These are phyloP conservation scores for Pogonophryne albipinna DNA, from an alignment of 2,797 vertebrate genomes.

Conservation along the genomic window DNA sequence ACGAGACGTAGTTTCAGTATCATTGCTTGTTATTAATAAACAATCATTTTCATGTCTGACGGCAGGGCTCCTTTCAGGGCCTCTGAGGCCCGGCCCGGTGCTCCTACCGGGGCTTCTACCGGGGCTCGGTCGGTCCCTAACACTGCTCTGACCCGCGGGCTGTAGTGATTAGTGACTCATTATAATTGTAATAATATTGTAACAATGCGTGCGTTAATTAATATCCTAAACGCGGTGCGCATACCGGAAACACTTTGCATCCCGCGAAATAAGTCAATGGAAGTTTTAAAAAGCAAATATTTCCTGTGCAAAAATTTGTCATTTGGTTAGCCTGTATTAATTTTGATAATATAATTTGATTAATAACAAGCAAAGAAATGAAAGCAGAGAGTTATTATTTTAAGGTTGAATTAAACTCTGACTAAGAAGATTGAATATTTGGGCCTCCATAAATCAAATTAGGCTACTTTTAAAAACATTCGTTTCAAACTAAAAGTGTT, in stretches of 20 bases:
- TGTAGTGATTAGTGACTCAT: fast-evolving
- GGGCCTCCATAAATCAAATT: not conserved
- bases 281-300: fast-evolving
- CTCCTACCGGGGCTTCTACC: not conserved
- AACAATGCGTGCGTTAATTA: not conserved
- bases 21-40: not conserved
- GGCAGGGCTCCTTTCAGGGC: slow-evolving; percentile 31
- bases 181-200: not conserved
- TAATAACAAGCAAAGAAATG: not conserved
- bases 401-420: not conserved
- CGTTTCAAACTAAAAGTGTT: not conserved
- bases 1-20: fast-evolving
- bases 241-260: not conserved
- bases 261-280: fast-evolving
- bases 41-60: slow-evolving; percentile 69
- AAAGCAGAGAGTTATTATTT: fast-evolving
- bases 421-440: too few relatives aligned
- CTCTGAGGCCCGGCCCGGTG: not conserved
- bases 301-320: not conserved
- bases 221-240: not conserved
- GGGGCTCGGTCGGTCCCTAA: not conserved
- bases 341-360: not conserved
- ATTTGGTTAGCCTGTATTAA: not conserved
- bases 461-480: not conserved
- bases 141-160: fast-evolving